Evolutionary conservation across 2,113 vertebrate species (phyloP).

Genomic region (Alectura lathami): DNA sequence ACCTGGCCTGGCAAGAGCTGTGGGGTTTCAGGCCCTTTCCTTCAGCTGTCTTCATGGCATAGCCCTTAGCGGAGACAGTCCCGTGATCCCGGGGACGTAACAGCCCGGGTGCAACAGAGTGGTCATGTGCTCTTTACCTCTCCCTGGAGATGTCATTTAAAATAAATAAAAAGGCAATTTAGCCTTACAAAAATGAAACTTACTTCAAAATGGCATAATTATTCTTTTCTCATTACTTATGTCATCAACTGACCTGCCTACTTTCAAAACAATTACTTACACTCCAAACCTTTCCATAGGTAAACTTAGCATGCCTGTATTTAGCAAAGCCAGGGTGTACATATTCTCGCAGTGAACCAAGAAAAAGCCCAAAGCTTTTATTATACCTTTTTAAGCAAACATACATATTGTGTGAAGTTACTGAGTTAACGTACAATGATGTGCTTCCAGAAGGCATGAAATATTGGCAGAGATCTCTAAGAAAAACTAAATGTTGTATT

Average conservation of each 20-base stretch:
- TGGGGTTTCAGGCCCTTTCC: not conserved
- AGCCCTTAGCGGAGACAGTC: not conserved
- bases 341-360: not conserved
- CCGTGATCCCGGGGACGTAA: not conserved
- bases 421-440: conserved; percentile 1
- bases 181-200: not conserved
- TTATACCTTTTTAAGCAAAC: conserved; percentile 67
- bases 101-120: not conserved
- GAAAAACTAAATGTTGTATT: not conserved
- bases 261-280: not conserved
- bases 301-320: not conserved
- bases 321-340: not conserved
- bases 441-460: conserved; percentile 18
- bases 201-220: not conserved
- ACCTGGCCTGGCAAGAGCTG: not conserved
- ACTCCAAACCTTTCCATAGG: not conserved
- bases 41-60: not conserved
- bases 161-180: conserved; percentile 1
- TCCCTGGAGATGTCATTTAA: not conserved
- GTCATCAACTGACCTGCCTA: not conserved
- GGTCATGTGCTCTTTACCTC: not conserved
- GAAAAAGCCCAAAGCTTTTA: conserved; percentile 63
- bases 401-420: conserved; percentile 53
- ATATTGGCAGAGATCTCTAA: not conserved
- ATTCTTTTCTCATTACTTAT: not conserved